Evolutionary conservation across 2,888 invertebrate species (phyloP).

Genomic region (Timema cristinae): DNA sequence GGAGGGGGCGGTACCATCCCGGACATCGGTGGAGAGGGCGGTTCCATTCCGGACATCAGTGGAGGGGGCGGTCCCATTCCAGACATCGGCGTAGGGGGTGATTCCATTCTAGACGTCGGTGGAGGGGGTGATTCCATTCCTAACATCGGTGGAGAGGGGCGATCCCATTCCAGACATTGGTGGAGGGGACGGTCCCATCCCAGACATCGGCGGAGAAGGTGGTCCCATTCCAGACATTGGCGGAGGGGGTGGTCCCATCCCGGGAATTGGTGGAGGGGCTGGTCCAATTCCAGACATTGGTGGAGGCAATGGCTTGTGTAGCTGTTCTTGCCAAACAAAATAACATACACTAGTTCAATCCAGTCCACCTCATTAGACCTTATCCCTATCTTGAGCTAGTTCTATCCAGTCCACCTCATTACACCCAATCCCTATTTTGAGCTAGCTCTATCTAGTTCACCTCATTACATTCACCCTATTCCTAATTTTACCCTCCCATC

Average conservation of each 20-base stretch:
- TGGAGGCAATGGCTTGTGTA: conserved; percentile 43
- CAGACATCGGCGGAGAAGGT: conserved; percentile 46
- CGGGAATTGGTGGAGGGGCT: conserved; percentile 44
- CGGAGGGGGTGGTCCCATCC: conserved; percentile 45
- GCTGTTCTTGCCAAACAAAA: no score
- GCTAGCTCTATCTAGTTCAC: no score
- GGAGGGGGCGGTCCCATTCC: conserved; percentile 53
- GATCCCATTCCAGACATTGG: conserved; percentile 17
- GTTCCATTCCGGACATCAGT: conserved; percentile 54
- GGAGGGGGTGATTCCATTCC: conserved; percentile 43
- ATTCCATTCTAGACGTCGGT: conserved; percentile 45
- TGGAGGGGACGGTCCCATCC: conserved; percentile 30
- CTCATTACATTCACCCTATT: no score
- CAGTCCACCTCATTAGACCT: no score
- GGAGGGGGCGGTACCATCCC: conserved; percentile 49
- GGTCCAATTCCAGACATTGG: conserved; percentile 40
- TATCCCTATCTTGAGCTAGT: no score
- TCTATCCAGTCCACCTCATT: no score
- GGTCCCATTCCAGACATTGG: conserved; percentile 42
- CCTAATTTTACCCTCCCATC: no score
- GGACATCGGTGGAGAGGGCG: conserved; percentile 45
- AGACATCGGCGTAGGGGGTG: conserved; percentile 50
- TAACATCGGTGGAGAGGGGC: conserved; percentile 27
- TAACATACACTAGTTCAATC: no score
- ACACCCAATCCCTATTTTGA: no score